These are phyloP conservation scores for Hydrocynus forskahlii DNA, from an alignment of 2,797 vertebrate species.

Conservation along the genomic window DNA sequence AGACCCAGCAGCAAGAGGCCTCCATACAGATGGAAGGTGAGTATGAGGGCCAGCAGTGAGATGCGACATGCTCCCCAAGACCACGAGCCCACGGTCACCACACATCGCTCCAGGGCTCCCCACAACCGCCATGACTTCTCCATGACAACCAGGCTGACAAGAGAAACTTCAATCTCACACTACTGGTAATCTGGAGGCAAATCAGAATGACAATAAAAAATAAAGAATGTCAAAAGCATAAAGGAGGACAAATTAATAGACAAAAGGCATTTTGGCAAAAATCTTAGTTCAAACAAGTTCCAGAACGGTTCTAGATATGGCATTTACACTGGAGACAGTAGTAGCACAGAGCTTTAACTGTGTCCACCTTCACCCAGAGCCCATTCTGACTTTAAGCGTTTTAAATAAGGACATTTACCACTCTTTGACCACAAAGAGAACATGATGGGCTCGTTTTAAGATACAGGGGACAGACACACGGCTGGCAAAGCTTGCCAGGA, in stretches of 20 bases:
- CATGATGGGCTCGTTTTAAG: neutral
- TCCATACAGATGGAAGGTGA: slow-evolving; percentile 96
- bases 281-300: neutral
- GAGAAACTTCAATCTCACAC: slow-evolving; percentile 44
- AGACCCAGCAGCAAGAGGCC: slow-evolving; percentile 90
- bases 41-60: slow-evolving; percentile 94
- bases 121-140: slow-evolving; percentile 97
- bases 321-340: neutral
- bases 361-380: neutral
- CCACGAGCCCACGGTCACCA: slow-evolving; percentile 89
- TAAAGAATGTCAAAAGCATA: neutral
- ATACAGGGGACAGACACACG: neutral
- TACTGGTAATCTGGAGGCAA: slow-evolving; percentile 35
- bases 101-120: slow-evolving; percentile 87
- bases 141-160: slow-evolving; percentile 74
- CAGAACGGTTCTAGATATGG: neutral
- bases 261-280: neutral
- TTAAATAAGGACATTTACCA: neutral
- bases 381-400: neutral
- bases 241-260: neutral
- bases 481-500: neutral
- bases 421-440: neutral
- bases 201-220: neutral
- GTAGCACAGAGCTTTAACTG: neutral
- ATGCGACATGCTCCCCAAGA: slow-evolving; percentile 95